phyloP scores from a whole-genome alignment of 2,113 vertebrate species.

The Cathartes aura region DNA sequence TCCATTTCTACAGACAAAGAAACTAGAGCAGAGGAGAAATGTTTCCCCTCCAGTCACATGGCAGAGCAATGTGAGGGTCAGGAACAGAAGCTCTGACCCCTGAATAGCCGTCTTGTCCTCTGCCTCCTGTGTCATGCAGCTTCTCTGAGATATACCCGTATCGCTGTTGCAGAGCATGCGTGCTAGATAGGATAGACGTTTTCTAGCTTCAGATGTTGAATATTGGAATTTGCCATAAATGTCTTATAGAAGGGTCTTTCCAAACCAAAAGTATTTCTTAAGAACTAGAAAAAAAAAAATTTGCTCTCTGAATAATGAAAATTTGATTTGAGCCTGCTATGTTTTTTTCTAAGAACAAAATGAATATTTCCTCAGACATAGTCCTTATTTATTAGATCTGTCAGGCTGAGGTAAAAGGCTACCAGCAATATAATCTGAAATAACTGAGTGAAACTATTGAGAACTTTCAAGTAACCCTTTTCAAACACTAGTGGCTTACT shows the following conservation, averaged over 20 bases:
- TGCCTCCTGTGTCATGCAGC: not conserved
- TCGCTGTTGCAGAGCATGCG: not conserved
- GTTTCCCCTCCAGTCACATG: not conserved
- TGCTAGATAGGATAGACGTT: not conserved
- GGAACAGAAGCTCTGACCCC: not conserved
- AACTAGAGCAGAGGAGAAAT: not conserved
- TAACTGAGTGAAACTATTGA: not conserved
- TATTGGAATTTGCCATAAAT: not conserved
- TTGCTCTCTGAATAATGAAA: not conserved
- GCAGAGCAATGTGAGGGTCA: not conserved
- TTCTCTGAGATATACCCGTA: not conserved
- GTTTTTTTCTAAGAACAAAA: not conserved
- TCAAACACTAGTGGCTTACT: not conserved
- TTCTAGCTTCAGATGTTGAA: not conserved
- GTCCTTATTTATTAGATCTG: not conserved
- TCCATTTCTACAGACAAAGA: not conserved
- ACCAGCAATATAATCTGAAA: not conserved
- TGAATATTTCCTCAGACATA: not conserved
- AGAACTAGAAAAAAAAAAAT: not conserved
- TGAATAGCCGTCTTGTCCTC: not conserved
- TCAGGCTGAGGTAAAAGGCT: not conserved
- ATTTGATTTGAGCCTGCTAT: not conserved
- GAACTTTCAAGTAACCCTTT: not conserved
- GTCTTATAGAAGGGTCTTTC: not conserved
- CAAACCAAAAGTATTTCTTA: not conserved